Conservation (phyloP, 2,888 invertebrate genomes). For the Eupithecia dodoneata region DNA sequence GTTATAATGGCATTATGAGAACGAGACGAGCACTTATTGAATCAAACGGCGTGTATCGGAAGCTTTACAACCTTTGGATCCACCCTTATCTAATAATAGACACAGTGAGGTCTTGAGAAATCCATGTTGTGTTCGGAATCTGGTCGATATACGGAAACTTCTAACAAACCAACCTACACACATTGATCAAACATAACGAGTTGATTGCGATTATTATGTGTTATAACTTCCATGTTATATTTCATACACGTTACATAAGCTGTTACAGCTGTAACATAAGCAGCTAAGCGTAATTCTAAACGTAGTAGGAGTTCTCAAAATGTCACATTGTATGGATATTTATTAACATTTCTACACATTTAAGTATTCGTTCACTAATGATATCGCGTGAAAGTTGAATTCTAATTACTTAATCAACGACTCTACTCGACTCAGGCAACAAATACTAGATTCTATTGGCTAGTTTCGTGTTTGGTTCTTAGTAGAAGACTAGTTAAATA, state of each 20-base stretch:
- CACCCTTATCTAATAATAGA: conserved; percentile 33
- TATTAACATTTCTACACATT: background rate
- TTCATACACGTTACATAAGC: too few species aligned
- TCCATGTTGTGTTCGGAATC: conserved; percentile 14
- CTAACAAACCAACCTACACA: background rate
- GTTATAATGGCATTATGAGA: background rate
- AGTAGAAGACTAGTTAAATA: conserved; percentile 12
- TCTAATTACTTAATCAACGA: background rate
- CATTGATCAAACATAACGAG: background rate
- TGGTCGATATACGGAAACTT: conserved; percentile 1
- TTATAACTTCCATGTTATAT: too few species aligned
- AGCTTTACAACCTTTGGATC: conserved; percentile 25
- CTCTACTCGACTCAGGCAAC: background rate
- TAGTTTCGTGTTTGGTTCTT: background rate
- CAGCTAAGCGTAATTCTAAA: background rate
- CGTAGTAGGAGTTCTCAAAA: background rate
- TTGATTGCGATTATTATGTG: background rate
- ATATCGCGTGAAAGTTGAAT: background rate
- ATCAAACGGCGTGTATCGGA: conserved; percentile 10
- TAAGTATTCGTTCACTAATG: background rate
- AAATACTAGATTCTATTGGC: background rate
- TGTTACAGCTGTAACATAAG: background rate
- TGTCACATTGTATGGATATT: background rate
- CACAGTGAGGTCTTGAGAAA: conserved; percentile 20
- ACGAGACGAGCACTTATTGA: conserved; percentile 11